These are phyloP conservation scores for Suillia variegata DNA, from an alignment of 2,888 invertebrate genomes.

Conservation along the genomic window DNA sequence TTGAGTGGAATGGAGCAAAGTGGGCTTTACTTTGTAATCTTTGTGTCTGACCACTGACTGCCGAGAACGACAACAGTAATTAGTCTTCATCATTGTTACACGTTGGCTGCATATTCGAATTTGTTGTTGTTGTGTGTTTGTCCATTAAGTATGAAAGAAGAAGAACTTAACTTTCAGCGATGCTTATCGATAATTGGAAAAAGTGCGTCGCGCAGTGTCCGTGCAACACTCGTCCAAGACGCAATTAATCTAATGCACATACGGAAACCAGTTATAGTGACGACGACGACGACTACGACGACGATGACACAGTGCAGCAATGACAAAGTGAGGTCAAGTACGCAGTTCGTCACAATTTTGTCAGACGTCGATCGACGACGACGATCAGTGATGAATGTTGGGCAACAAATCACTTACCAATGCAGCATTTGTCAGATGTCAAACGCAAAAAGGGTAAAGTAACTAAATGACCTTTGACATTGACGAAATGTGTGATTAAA, in stretches of 20 bases:
- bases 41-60: constrained; percentile 10
- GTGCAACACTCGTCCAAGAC: not conserved
- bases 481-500: too few relatives aligned
- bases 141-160: not conserved
- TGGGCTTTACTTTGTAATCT: constrained; percentile 7
- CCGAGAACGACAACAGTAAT: constrained; percentile 28
- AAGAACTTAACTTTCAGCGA: not conserved
- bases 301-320: not conserved
- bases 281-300: too few relatives aligned
- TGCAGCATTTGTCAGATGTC: not conserved
- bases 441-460: not conserved
- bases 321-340: constrained; percentile 10
- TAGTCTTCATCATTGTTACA: constrained; percentile 33
- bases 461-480: too few relatives aligned
- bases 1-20: constrained; percentile 6
- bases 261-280: not conserved
- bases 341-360: constrained; percentile 34
- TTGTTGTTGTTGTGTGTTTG: too few relatives aligned
- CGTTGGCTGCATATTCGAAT: not conserved
- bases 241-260: constrained; percentile 14
- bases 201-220: not conserved
- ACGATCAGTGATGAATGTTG: constrained; percentile 40
- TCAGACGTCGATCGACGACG: constrained; percentile 19
- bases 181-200: constrained; percentile 6
- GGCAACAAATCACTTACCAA: constrained; percentile 45